phyloP scores from a whole-genome alignment of 1,140 invertebrate species.

The Chymomyza costata region DNA sequence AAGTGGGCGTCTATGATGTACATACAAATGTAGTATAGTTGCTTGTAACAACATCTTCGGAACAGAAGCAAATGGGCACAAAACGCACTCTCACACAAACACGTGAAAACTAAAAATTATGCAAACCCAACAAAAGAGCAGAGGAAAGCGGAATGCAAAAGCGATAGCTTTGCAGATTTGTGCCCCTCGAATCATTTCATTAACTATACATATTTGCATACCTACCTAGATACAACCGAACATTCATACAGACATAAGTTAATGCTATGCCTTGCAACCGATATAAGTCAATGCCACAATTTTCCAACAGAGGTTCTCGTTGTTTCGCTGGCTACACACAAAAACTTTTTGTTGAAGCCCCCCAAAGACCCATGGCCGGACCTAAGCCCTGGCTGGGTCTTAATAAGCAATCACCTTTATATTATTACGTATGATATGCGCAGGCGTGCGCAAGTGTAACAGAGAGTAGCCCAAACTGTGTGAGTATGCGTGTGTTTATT shows the following conservation, averaged over 20 bases:
- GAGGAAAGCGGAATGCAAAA: constrained; percentile 56
- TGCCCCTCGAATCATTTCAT: not conserved
- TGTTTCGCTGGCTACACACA: constrained; percentile 12
- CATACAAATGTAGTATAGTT: no score
- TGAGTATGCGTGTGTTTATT: constrained; percentile 21
- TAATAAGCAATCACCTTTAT: constrained; percentile 56
- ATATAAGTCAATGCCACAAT: constrained; percentile 35
- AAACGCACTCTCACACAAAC: no score
- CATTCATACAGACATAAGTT: constrained; percentile 27
- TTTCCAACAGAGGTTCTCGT: constrained; percentile 19
- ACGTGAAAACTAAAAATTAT: no score
- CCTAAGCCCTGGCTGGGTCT: constrained; percentile 23
- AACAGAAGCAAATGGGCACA: no score
- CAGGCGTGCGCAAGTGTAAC: no score
- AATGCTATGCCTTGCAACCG: constrained; percentile 24
- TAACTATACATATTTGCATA: constrained; percentile 12
- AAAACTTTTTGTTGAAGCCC: constrained; percentile 20
- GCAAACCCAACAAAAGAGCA: constrained; percentile 48
- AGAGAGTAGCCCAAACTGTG: no score
- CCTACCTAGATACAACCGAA: not conserved
- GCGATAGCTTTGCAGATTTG: constrained; percentile 42
- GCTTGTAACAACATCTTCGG: no score
- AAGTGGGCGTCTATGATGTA: no score
- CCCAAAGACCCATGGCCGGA: no score
- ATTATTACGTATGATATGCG: constrained; percentile 52